Evolutionary conservation across 2,113 vertebrate genomes (phyloP), one percentile per base, ranked within the genome.

Genomic region (Hyperopisus bebe): DNA sequence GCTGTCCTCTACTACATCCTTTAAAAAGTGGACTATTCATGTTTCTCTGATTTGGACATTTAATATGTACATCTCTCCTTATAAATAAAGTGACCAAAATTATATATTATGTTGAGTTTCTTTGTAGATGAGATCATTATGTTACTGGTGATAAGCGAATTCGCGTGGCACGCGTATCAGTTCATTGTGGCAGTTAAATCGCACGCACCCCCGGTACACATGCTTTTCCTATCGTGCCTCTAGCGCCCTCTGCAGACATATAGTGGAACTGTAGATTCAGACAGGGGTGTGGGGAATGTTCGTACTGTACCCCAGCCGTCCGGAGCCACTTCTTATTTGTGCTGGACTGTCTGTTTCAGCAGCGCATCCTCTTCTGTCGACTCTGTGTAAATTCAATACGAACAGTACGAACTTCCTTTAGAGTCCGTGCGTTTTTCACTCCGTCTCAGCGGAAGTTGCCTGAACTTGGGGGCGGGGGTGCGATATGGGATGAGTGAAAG

Each of bases 401-500:
- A 15, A 8, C 13, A 77, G 35, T 42, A 77, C 70, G 5, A 80
- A 80, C 74, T 80, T 42, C 35, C 74, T 80, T 42, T 42, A 42
- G 35, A 80, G 31, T 80, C 74, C 13, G 4, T 19, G 31, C 35
- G 35, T 42, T 80, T 19, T 80, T 80, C 31, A 8, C 35, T 39
- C 35, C 17, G 74, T 80, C 5, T 80, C 35, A 80, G 35, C 74
- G 74, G 74, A 80, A 80, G 74, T 80, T 80, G 35, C 31, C 13
- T 80, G 74, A 80, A 80, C 35, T 80, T 80, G 74, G 74, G 74
- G 74, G 74, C 74, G 74, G 74, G 74, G 74, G 31, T 42, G 35
- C 74, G 35, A 42, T 80, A 80, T 80, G 74, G 74, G 74, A n/a
- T 80, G 74, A 80, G 35, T 7, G 13, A 80, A 80, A 80, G 74